Conservation (phyloP, 2,888 invertebrate genomes). For the Pycnomerus fuliginosus region DNA sequence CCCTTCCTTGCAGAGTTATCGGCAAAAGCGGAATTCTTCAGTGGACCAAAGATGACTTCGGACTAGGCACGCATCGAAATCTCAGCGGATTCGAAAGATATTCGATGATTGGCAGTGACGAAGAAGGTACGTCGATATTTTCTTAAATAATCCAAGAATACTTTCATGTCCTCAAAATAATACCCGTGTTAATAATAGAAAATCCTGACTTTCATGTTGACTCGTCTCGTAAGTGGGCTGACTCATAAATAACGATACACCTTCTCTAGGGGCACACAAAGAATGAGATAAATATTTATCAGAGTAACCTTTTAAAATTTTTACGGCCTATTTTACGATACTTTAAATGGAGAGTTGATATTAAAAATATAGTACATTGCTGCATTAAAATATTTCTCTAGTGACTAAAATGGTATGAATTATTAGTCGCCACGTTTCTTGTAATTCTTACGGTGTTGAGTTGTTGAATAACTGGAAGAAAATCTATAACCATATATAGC, state of each 20-base stretch:
- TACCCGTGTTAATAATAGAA: too few species aligned
- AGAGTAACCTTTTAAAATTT: constrained; percentile 4
- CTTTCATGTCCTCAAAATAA: too few species aligned
- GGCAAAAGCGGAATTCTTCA: constrained; percentile 87
- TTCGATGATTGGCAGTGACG: constrained; percentile 94
- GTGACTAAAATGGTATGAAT: constrained; percentile 17
- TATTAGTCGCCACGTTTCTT: too few species aligned
- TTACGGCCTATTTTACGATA: constrained; percentile 8
- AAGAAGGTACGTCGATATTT: constrained; percentile 69
- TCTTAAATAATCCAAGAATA: too few species aligned
- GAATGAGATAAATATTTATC: constrained; percentile 11
- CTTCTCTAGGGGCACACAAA: neutral
- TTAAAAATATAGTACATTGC: too few species aligned
- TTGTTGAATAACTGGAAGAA: too few species aligned
- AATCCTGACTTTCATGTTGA: too few species aligned
- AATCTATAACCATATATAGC: too few species aligned
- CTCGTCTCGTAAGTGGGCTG: too few species aligned
- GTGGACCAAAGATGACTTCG: constrained; percentile 98
- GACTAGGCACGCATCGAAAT: constrained; percentile 86
- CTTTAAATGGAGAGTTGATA: constrained; percentile 8
- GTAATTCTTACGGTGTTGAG: too few species aligned
- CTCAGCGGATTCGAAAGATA: constrained; percentile 91
- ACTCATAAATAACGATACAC: neutral
- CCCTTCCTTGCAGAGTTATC: constrained; percentile 86
- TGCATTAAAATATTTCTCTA: constrained; percentile 32